Conservation (phyloP, 2,113 vertebrate species). For the Sprattus sprattus region DNA sequence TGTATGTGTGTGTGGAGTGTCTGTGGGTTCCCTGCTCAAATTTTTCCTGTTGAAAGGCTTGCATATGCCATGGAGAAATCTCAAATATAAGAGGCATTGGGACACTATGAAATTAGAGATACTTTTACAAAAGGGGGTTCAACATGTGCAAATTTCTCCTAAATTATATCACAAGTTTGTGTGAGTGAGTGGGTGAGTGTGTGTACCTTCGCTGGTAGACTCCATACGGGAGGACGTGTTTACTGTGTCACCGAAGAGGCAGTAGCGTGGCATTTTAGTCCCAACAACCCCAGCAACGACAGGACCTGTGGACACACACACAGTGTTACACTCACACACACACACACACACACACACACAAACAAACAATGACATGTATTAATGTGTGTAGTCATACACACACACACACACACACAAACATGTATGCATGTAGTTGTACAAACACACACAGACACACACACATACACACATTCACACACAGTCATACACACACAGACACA, state of each 20-base stretch:
- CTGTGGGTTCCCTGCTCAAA: background rate
- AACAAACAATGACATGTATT: too few relatives aligned
- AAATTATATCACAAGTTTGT: background rate
- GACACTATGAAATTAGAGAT: too few relatives aligned
- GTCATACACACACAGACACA: too few relatives aligned
- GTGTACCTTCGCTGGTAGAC: constrained; percentile 79
- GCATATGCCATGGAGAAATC: too few relatives aligned
- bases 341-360: background rate
- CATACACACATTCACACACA: background rate
- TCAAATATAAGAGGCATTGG: too few relatives aligned
- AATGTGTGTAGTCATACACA: too few relatives aligned
- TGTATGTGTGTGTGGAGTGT: background rate
- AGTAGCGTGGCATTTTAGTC: constrained; percentile 90
- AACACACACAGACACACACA: too few relatives aligned
- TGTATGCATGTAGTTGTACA: too few relatives aligned
- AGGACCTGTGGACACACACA: constrained; percentile 65
- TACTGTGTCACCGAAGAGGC: constrained; percentile 89
- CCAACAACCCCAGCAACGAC: constrained; percentile 88
- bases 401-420: too few relatives aligned
- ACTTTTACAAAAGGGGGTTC: too few relatives aligned
- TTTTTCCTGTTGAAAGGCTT: too few relatives aligned
- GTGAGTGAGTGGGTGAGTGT: background rate
- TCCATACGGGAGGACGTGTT: constrained; percentile 91
- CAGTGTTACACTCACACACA: background rate
- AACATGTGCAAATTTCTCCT: too few relatives aligned